Conservation (phyloP, 2,888 invertebrate species). For the Lottia scabra region DNA sequence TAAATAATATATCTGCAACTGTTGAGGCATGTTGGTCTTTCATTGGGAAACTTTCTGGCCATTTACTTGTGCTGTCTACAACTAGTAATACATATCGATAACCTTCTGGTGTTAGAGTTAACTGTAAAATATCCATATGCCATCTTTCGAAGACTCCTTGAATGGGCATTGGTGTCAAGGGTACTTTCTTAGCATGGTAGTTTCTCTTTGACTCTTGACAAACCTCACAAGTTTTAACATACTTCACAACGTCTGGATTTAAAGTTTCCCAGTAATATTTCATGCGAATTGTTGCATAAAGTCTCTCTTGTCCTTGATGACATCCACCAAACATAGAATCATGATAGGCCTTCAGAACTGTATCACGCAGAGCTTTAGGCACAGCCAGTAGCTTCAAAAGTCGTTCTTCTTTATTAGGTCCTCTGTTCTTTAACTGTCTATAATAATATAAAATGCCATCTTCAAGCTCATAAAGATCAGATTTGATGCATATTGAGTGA, state of each 20-base stretch:
- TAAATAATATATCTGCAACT: constrained; percentile 10
- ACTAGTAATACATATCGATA: constrained; percentile 5
- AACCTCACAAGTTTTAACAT: constrained; percentile 20
- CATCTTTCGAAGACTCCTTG: constrained; percentile 13
- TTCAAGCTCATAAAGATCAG: not conserved
- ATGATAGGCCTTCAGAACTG: constrained; percentile 22
- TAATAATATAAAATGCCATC: constrained; percentile 13
- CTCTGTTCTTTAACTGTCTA: constrained; percentile 16
- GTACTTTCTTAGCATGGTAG: constrained; percentile 19
- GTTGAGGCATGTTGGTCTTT: constrained; percentile 11
- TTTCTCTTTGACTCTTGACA: constrained; percentile 24
- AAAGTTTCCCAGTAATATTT: constrained; percentile 26
- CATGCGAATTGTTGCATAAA: constrained; percentile 12
- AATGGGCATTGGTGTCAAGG: constrained; percentile 26
- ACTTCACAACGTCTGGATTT: constrained; percentile 22
- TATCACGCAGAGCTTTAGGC: constrained; percentile 20
- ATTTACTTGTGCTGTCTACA: constrained; percentile 8
- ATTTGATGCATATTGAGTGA: not conserved
- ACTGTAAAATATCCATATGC: constrained; percentile 25
- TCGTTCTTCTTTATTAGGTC: not conserved
- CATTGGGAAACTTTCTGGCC: constrained; percentile 18
- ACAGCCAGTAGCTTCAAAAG: constrained; percentile 6
- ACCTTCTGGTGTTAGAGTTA: constrained; percentile 6
- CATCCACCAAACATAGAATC: constrained; percentile 17
- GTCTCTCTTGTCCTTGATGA: constrained; percentile 18